A percentile compares a stretch with the other conserved stretches of the same genome.
Evolutionary conservation across 2,113 vertebrate species (phyloP).

Genomic region (Pteropus alecto): DNA sequence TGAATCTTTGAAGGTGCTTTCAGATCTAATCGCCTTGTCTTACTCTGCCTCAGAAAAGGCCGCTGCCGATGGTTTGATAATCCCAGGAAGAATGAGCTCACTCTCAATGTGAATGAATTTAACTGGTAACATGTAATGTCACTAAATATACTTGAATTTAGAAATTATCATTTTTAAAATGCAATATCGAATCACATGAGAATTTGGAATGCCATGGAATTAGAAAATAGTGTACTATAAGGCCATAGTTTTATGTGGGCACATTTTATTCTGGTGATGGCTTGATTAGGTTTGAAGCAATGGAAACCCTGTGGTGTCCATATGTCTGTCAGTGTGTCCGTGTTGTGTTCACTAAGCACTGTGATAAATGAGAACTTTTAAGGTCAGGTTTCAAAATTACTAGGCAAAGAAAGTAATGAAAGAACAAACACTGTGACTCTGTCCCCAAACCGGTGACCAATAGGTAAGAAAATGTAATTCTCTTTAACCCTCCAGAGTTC

Average conservation of each 20-base stretch:
- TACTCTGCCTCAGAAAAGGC: not conserved
- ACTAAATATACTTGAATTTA: not conserved
- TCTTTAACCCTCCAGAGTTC: not conserved
- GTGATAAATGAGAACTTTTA: not conserved
- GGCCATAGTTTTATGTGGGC: not conserved
- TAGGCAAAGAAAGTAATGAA: not conserved
- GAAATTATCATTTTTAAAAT: not conserved
- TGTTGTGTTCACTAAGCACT: not conserved
- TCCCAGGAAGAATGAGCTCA: not conserved
- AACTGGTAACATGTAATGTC: not conserved
- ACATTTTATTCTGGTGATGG: not conserved
- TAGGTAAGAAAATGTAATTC: not conserved
- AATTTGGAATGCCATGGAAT: not conserved
- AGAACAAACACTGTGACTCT: not conserved
- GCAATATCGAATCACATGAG: not conserved
- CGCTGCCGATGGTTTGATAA: not conserved
- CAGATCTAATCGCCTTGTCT: not conserved
- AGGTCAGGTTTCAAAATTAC: not conserved
- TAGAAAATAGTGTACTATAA: not conserved
- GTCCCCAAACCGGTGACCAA: not conserved
- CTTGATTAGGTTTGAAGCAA: not conserved
- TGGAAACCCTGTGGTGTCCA: not conserved
- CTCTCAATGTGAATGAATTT: not conserved
- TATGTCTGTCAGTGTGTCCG: not conserved
- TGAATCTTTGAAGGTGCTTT: not conserved